A percentile compares a stretch with the other conserved stretches of the same genome.
Conservation (phyloP, 2,113 vertebrate species). For the Myotis yumanensis region DNA sequence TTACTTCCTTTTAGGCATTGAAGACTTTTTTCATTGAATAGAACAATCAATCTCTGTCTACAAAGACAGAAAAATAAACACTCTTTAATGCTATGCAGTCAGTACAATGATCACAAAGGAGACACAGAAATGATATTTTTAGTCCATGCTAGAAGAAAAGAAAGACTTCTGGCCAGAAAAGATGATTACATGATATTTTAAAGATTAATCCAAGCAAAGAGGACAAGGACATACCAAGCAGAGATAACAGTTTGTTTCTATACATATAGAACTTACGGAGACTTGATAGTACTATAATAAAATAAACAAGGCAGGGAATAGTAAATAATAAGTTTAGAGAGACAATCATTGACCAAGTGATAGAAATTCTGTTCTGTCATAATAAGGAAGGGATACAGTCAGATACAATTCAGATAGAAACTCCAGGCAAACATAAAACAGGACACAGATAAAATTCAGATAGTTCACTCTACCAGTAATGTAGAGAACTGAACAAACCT, state of each 20-base stretch:
- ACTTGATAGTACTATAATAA: neutral
- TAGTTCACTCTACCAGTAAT: neutral
- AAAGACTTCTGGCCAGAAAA: neutral
- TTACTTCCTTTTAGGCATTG: neutral
- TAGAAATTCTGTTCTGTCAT: neutral
- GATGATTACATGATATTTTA: slow-evolving; percentile 26
- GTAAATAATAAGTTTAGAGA: slow-evolving; percentile 22
- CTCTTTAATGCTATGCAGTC: slow-evolving; percentile 3
- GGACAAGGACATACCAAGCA: neutral
- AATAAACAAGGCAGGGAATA: neutral
- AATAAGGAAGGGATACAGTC: slow-evolving; percentile 1
- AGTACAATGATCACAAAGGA: neutral
- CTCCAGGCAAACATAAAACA: neutral
- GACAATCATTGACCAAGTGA: neutral
- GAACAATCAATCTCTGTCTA: slow-evolving; percentile 11
- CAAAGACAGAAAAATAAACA: slow-evolving; percentile 9
- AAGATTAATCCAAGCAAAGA: slow-evolving; percentile 38
- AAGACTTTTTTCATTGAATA: neutral
- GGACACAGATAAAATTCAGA: neutral
- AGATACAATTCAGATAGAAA: slow-evolving; percentile 47
- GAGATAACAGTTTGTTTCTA: neutral
- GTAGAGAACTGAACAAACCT: neutral
- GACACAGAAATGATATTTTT: neutral
- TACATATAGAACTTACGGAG: neutral
- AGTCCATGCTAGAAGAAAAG: neutral